A percentile compares a stretch with the other conserved stretches of the same genome.
phyloP scores from a whole-genome alignment of 2,797 vertebrate species.

The Syncerus caffer region DNA sequence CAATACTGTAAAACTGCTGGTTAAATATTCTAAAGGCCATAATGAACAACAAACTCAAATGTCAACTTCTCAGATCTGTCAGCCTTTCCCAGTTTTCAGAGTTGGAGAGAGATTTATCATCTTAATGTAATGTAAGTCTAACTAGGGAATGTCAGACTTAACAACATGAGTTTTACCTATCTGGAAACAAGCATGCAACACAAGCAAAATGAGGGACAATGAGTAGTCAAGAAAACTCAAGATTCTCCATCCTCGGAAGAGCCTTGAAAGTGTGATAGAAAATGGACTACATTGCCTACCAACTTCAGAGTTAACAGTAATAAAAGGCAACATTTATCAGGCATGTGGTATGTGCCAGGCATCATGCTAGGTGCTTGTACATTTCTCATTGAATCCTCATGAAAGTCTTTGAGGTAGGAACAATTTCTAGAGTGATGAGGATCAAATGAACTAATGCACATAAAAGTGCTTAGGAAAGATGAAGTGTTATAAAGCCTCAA shows the following conservation, averaged over 20 bases:
- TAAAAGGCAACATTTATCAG: not conserved
- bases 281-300: not conserved
- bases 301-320: not conserved
- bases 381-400: slow-evolving; percentile 1
- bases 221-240: not conserved
- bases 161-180: not conserved
- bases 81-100: not conserved
- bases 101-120: not conserved
- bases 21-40: not conserved
- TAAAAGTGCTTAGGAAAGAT: not conserved
- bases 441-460: not conserved
- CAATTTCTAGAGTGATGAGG: not conserved
- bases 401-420: not conserved
- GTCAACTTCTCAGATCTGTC: not conserved
- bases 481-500: slow-evolving; percentile 9
- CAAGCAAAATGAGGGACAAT: not conserved
- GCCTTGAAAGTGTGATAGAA: not conserved
- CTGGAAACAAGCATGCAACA: not conserved
- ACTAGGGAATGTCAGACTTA: not conserved
- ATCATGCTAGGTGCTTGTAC: not conserved
- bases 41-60: not conserved
- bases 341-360: not conserved
- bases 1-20: not conserved
- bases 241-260: not conserved
- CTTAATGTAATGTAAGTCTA: not conserved